Evolutionary conservation across 1,140 invertebrate genomes (phyloP), one percentile per base, ranked within the genome.

Genomic region (Dendrolimus kikuchii): DNA sequence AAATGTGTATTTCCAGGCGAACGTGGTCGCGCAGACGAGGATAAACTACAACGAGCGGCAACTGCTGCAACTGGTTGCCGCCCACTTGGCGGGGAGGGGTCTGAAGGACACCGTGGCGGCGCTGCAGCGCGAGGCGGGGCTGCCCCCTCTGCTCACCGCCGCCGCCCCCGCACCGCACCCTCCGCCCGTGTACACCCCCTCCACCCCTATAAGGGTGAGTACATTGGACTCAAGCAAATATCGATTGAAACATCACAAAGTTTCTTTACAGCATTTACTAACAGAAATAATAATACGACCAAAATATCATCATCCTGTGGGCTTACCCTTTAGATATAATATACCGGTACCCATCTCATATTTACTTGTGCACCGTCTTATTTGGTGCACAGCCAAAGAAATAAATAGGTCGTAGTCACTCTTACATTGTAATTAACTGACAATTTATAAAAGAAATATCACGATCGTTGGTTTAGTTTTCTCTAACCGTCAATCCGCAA

Each of bases 11-110:
- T 4, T 59, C 3, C 72, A 95, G 92, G 96, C 96, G 1, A 96
- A 97, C 85, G 95, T 99, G 54, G 96, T 99, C 5, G 96, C 97
- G 0, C 96, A 99, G 86, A 99, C 98, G 0, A 92, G 93, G 62
- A 99, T 99, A 52, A 93, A 94, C 60, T 99, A 95, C 83, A 96
- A 98, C 79, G 95, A 98, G 74, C 92, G 94, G 55, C 96, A 99
- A 77, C 84, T 99, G 7, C 90, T 98, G 62, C 95, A 98, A 81
- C 87, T 99, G 4, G 98, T 99, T 49, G 92, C 96, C 74, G 92
- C 96, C 58, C 96, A 99, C 89, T 88, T 99, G 46, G 64, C 92
- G 36, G 89, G 90, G 4, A 93, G 95, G 74, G 97, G 96, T 1
- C 89, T 95, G 36, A 67, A 66, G 6, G 91, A 93, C 47, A 91